Base-by-base conservation (phyloP, 2,797 vertebrate species). In the Dendrocincla tyrannina region DNA sequence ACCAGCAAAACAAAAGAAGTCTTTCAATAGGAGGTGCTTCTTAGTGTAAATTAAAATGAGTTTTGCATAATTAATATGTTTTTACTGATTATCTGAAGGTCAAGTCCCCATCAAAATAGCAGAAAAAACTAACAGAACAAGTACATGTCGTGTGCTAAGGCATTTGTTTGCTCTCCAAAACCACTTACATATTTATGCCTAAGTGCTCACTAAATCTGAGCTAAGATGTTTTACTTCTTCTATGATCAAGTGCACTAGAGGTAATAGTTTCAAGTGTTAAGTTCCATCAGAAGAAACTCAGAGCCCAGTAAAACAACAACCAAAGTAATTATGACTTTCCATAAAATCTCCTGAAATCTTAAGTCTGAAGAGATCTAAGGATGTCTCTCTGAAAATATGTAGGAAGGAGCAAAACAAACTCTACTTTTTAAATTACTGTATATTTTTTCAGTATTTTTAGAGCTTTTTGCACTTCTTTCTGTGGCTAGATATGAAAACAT, bases 61-160 rank as follows among this genome's bases (percentile, higher is more conserved):
- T 76, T 87, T 89, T 85, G 10, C 17, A 33, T 55, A 82, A 79
- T 63, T 59, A 47, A 46, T 35, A 2, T 55, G 5, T 70, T 92
- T 87, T 60, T 16, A 70, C 44, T 70, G 47, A 25, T 77, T 87
- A 73, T 30, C 32, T 63, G 44, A 33, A 77, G 11, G 56, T 62
- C 27, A 62, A 30, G 3, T 3, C 28, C 10, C 0, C 9, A 1
- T 0, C 44, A 84, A 76, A 85, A 66, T 41, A 39, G 11, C 28
- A 85, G 32, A 62, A 89, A 33, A 75, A 69, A 13, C n/a, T 18
- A 72, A 62, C 5, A 79, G 33, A 77, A 50, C 16, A 89, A 79
- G 50, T 59, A 18, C 10, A 50, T 27, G 9, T 67, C 37, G 56
- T 52, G 25, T 46, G 47, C 32, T 44, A 82, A 82, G 30, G 30